Evolutionary conservation across 2,797 vertebrate species (phyloP).

Genomic region (Trichosurus vulpecula): DNA sequence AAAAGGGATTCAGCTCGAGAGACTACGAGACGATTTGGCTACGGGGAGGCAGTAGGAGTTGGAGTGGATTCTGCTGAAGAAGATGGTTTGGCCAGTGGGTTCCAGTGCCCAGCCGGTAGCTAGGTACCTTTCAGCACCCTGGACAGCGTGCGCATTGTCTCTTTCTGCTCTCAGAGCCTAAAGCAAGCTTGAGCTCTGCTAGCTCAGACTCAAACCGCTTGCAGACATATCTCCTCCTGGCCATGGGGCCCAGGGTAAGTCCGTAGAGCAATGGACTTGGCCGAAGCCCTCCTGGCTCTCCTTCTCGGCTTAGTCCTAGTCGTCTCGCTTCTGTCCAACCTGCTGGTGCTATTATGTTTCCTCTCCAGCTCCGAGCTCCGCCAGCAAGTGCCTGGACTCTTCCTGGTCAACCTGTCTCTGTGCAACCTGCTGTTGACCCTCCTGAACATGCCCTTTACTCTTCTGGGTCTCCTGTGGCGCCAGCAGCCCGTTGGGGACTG

Average conservation of each 20-base stretch:
- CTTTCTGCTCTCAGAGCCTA: neutral
- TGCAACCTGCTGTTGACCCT: conserved; percentile 88
- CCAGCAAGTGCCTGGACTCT: conserved; percentile 87
- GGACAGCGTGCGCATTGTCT: conserved; percentile 70
- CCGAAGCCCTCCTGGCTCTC: conserved; percentile 86
- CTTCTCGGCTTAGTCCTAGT: conserved; percentile 85
- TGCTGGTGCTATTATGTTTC: conserved; percentile 88
- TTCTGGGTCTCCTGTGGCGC: conserved; percentile 82
- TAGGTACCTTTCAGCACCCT: conserved; percentile 74
- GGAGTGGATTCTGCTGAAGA: conserved; percentile 30
- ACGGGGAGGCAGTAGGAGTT: neutral
- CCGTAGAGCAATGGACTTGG: conserved; percentile 83
- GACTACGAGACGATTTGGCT: neutral
- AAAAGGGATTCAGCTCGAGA: neutral
- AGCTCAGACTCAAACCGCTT: neutral
- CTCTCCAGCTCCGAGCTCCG: conserved; percentile 87
- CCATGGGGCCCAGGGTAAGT: conserved; percentile 70
- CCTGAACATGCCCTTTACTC: conserved; percentile 87
- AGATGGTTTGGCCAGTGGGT: neutral
- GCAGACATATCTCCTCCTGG: neutral
- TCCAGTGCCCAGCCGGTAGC: neutral
- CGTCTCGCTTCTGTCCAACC: conserved; percentile 85
- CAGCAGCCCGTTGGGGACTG: conserved; percentile 85
- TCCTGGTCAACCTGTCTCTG: conserved; percentile 87
- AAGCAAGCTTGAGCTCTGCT: neutral